Evolutionary conservation across 2,888 invertebrate genomes (phyloP).

Genomic region (Dicycla oo): DNA sequence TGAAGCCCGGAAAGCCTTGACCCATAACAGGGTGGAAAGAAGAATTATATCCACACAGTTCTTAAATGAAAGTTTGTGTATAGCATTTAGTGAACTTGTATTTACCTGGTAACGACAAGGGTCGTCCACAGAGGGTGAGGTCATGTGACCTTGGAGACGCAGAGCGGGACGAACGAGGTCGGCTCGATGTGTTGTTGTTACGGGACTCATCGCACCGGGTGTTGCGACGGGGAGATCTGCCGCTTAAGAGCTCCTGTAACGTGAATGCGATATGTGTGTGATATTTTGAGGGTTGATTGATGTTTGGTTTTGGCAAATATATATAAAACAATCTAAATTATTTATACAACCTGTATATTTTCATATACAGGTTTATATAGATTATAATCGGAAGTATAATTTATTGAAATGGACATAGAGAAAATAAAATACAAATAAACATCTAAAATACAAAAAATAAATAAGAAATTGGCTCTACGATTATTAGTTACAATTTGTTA

Average conservation of each 20-base stretch:
- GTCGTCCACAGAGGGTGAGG: slow-evolving; percentile 79
- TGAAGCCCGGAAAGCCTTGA: too few relatives aligned
- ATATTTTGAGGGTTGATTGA: neutral
- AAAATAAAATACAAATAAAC: neutral
- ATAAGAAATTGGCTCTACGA: too few relatives aligned
- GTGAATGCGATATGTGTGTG: neutral
- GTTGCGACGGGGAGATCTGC: slow-evolving; percentile 79
- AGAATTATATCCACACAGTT: too few relatives aligned
- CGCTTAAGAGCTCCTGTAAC: slow-evolving; percentile 72
- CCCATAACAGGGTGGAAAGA: too few relatives aligned
- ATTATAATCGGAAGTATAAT: neutral
- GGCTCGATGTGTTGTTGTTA: slow-evolving; percentile 71
- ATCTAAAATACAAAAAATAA: neutral
- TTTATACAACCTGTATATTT: neutral
- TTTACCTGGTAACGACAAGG: slow-evolving; percentile 83
- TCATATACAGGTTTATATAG: too few relatives aligned
- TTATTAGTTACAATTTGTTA: neutral
- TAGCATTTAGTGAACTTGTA: neutral
- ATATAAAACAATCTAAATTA: neutral
- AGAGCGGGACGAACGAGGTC: slow-evolving; percentile 83
- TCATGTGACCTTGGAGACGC: slow-evolving; percentile 86
- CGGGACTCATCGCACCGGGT: slow-evolving; percentile 73
- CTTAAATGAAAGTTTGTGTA: too few relatives aligned
- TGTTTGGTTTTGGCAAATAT: neutral
- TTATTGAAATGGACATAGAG: neutral